A percentile compares a stretch with the other conserved stretches of the same genome.
Conservation (phyloP, 2,888 invertebrate species). For the Podabrus alpinus region DNA sequence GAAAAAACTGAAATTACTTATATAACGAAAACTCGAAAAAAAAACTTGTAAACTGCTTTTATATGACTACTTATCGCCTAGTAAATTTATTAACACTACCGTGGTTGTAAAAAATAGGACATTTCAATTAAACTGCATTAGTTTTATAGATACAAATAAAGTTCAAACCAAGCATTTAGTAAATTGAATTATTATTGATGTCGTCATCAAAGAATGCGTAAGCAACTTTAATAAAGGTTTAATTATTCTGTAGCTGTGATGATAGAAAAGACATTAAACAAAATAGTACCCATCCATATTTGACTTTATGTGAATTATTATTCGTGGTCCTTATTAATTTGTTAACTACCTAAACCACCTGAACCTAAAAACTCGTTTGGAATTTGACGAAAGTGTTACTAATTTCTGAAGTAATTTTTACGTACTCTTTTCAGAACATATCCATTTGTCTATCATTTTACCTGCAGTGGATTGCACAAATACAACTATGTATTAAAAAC, state of each 20-base stretch:
- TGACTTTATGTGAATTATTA: not conserved
- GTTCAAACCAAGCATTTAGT: not conserved
- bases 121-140: not conserved
- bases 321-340: no score
- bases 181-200: not conserved
- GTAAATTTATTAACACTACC: not conserved
- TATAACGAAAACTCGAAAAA: not conserved
- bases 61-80: not conserved
- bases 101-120: constrained; percentile 1
- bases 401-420: not conserved
- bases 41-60: not conserved
- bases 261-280: not conserved
- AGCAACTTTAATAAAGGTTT: not conserved
- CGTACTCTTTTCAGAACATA: no score
- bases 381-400: not conserved
- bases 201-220: not conserved
- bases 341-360: no score
- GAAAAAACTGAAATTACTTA: not conserved
- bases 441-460: no score
- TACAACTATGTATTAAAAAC: no score
- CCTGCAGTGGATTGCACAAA: not conserved
- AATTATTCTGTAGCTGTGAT: not conserved
- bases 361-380: not conserved
- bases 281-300: not conserved
- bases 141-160: not conserved